Base-by-base conservation (phyloP, 1,140 invertebrate genomes). In the Mya arenaria region DNA sequence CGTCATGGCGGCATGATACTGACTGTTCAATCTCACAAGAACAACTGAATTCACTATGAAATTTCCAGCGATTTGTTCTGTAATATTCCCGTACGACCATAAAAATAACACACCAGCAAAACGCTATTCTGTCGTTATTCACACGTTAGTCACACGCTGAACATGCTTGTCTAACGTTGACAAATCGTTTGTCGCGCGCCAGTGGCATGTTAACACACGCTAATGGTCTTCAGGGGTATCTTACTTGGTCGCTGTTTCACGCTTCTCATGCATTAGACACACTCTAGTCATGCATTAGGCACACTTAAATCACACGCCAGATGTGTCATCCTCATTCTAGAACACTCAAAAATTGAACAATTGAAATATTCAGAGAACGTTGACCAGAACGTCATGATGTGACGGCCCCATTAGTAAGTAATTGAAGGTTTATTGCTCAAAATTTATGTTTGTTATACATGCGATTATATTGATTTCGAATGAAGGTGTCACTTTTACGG, bases 131-230 rank as follows among this genome's bases (percentile, higher is more conserved):
- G 44, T 65, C 34, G 34, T 65, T 71, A 48, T 71, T 71, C 66
- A 71, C 66, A 71, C 39, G 39, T 71, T 48, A 71, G 66, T 71
- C 66, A 71, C 66, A 71, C 66, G 66, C 66, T 71, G 39, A 71
- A 71, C 66, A 48, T n/a, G 41, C 66, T 71, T 44, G 39, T 71
- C 66, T 71, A 71, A 71, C 41, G 66, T 52, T 48, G 66, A 71
- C 66, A 48, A 71, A 71, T 71, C 66, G 41, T 52, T 71, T 13
- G 28, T 71, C 39, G 4, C 28, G 37, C 44, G 37, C 39, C 37
- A 71, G 66, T 44, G 41, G 41, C 44, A 52, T 30, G 41, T 71
- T 52, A 52, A 30, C 66, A 71, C 66, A 71, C 39, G 66, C 66
- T 71, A 48, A 71, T 65, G 36, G 62, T 65, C 41, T 65, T 37